Evolutionary conservation across 2,113 vertebrate genomes (phyloP), one percentile per base, ranked within the genome.

Genomic region (Sturnira hondurensis): DNA sequence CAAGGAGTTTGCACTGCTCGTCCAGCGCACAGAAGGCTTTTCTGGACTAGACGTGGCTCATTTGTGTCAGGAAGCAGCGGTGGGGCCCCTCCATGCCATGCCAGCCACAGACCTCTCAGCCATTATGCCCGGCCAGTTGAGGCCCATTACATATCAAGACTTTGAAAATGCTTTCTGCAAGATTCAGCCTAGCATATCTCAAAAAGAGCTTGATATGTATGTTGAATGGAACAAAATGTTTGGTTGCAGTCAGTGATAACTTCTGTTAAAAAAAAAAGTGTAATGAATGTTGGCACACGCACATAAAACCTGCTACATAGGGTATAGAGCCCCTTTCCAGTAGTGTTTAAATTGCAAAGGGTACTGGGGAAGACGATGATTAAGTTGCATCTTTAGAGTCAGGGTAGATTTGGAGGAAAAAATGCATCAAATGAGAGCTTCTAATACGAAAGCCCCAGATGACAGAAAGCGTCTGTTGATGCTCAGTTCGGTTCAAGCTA

Each of bases 151-250:
- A 80, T 99, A 99, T 98, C 99, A 99, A 99, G 99, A 99, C 99
- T 99, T 99, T 99, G 99, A 99, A 99, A 99, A 99, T 98, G 99
- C 99, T 97, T 99, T 99, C 99, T 99, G 99, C 99, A 99, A 99
- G 99, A 99, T 99, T 98, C 99, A 99, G 98, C 99, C 99, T 98
- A 99, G 99, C 99, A 99, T 99, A 99, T 99, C 99, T 98, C 99
- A 99, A 98, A 99, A 99, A 99, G 99, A 99, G 98, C 99, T 99
- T 86, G 99, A 99, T 98, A 99, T 99, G 95, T 99, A 99, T 98
- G 99, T 99, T 98, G 99, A 99, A 99, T 99, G 99, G 99, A 99
- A 99, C 99, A 99, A 99, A 99, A 99, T 99, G 99, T 99, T 99
- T 99, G 99, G 99, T 98, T 99, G 99, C 98, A 99, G 99, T 99